Evolutionary conservation across 1,140 invertebrate species (phyloP).

Genomic region (Drosophila truncata): DNA sequence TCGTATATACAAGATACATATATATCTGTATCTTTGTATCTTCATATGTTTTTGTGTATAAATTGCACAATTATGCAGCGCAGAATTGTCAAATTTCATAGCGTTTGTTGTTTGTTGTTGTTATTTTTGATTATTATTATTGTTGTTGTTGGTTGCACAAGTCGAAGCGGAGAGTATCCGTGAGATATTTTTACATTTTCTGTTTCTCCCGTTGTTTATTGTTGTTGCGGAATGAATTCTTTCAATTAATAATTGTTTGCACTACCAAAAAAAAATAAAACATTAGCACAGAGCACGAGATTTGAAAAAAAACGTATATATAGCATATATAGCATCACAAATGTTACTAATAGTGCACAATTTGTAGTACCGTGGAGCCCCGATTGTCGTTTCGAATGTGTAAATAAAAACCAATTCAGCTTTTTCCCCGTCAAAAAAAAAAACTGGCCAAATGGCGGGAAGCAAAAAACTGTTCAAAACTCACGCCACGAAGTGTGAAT

Average conservation of each 20-base stretch:
- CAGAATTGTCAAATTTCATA: constrained; percentile 42
- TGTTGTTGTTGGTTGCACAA: constrained; percentile 37
- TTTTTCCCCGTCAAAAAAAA: constrained; percentile 12
- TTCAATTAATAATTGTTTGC: constrained; percentile 36
- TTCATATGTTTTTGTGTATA: constrained; percentile 50
- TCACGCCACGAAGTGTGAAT: constrained; percentile 16
- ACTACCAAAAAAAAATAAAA: constrained; percentile 70
- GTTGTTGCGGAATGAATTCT: constrained; percentile 19
- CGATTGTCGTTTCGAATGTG: constrained; percentile 4
- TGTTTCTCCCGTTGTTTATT: constrained; percentile 18
- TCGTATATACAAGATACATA: constrained; percentile 4
- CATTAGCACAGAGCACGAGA: constrained; percentile 68
- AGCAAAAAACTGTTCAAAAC: constrained; percentile 15
- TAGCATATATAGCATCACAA: constrained; percentile 3
- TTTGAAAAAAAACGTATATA: constrained; percentile 9
- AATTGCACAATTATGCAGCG: constrained; percentile 82
- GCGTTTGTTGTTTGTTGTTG: constrained; percentile 47
- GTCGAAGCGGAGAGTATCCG: constrained; percentile 12
- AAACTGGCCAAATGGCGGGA: constrained; percentile 17
- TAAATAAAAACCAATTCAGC: constrained; percentile 9
- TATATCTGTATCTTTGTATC: constrained; percentile 28
- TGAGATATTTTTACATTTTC: constrained; percentile 39
- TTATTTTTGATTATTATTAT: constrained; percentile 37
- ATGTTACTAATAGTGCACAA: constrained; percentile 12
- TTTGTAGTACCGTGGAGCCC: constrained; percentile 5